Evolutionary conservation across 2,113 vertebrate genomes (phyloP), one percentile per base, ranked within the genome.

Genomic region (Kryptolebias marmoratus): DNA sequence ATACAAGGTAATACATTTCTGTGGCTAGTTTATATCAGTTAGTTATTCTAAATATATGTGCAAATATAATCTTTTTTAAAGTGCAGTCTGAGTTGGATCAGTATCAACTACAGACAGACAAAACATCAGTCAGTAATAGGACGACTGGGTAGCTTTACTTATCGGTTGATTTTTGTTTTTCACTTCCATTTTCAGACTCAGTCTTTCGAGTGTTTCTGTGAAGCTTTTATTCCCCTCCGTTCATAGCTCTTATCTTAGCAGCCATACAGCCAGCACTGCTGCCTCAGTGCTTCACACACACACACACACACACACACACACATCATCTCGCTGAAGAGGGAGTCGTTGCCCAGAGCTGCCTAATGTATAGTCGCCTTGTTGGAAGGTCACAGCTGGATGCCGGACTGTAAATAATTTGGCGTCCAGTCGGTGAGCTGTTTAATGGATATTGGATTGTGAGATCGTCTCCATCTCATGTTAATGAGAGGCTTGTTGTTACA

Each of bases 321-420:
- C 52, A 68, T 59, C 36, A 49, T 58, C 12, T 55, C 5, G 1
- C 48, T 30, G 11, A 58, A 61, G 28, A 42, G 22, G 22, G 32
- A 53, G 58, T 39, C 75, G 45, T 32, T 30, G 47, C 68, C 62
- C 68, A 69, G 1, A 36, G n/a, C 57, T 54, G 56, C 57, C 75
- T 68, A 81, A 79, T 75, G 73, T 71, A 74, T 59, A 73, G 73
- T 42, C 4, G 11, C 50, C 27, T 65, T 79, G 68, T 65, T 79
- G 50, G 77, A 85, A 86, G 81, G 86, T 86, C 85, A 84, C 30
- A 30, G 49, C 66, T 71, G 71, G 65, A 42, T 71, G 81, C 39
- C 57, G 64, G 16, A 13, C 57, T 62, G 32, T 84, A 82, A 85
- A 85, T 77, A 64, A 66, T 10, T 62, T 52, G 59, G 42, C 62